Evolutionary conservation across 2,888 invertebrate genomes (phyloP).

Genomic region (Thumatha senex): DNA sequence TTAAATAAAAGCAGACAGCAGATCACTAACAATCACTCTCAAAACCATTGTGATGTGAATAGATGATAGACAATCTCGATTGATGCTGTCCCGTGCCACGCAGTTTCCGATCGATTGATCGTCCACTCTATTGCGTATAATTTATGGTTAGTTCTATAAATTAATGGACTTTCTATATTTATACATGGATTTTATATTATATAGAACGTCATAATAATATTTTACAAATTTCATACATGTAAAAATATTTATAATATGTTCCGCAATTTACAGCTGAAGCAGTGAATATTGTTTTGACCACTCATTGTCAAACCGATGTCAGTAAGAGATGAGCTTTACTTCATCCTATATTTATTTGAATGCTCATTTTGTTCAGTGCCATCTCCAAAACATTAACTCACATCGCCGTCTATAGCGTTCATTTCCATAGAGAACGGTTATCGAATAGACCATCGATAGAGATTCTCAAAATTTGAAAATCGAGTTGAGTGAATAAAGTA

Average conservation of each 20-base stretch:
- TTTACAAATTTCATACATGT: no score
- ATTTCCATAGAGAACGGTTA: constrained; percentile 74
- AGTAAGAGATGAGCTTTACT: constrained; percentile 4
- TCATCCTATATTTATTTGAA: constrained; percentile 69
- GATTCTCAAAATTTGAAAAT: constrained; percentile 56
- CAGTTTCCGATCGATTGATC: constrained; percentile 8
- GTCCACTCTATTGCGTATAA: constrained; percentile 5
- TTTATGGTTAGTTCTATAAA: constrained; percentile 5
- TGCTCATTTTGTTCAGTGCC: constrained; percentile 70
- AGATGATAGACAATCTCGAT: constrained; percentile 22
- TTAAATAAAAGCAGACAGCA: no score
- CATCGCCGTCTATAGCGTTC: constrained; percentile 73
- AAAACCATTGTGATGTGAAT: constrained; percentile 18
- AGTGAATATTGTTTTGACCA: no score
- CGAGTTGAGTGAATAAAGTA: constrained; percentile 36
- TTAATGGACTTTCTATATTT: background rate
- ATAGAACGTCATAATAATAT: no score
- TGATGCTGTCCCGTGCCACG: constrained; percentile 5
- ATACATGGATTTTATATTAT: no score
- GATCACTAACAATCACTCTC: constrained; percentile 16
- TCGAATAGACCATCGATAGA: constrained; percentile 69
- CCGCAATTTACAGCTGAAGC: no score
- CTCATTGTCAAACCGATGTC: background rate
- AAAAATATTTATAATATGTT: no score
- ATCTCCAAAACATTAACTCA: constrained; percentile 76